A percentile compares a stretch with the other conserved stretches of the same genome.
Conservation (phyloP, 2,113 vertebrate species). For the Tragelaphus imberbis region DNA sequence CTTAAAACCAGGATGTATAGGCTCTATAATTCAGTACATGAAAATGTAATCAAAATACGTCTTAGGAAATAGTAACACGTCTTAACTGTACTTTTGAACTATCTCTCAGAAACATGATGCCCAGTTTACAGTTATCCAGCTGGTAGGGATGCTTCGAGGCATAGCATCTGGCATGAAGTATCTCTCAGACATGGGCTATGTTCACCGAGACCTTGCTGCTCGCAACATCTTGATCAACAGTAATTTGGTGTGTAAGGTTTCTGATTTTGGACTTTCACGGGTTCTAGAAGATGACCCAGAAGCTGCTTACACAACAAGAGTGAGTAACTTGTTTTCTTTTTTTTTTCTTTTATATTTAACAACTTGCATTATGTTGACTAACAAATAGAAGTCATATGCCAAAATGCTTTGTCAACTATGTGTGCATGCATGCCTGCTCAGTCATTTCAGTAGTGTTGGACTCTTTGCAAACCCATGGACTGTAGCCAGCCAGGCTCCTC, state of each 20-base stretch:
- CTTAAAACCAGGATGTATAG: neutral
- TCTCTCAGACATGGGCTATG: slow-evolving; percentile 91
- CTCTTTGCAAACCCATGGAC: neutral
- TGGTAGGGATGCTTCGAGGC: slow-evolving; percentile 92
- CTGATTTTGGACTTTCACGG: slow-evolving; percentile 96
- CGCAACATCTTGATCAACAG: slow-evolving; percentile 96
- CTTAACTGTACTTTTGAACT: slow-evolving; percentile 56
- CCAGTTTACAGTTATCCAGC: slow-evolving; percentile 96
- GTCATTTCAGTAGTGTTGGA: neutral
- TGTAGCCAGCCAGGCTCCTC: neutral
- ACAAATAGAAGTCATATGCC: neutral
- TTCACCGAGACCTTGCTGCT: slow-evolving; percentile 88
- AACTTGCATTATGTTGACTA: neutral
- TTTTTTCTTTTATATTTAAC: neutral
- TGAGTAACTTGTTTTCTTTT: slow-evolving; percentile 67
- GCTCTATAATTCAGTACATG: neutral
- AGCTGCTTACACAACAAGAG: slow-evolving; percentile 86
- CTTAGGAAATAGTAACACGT: neutral
- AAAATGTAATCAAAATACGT: neutral
- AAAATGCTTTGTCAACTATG: neutral
- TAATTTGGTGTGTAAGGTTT: slow-evolving; percentile 96
- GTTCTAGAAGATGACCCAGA: slow-evolving; percentile 92
- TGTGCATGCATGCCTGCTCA: neutral
- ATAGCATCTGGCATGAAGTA: slow-evolving; percentile 93
- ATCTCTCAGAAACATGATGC: slow-evolving; percentile 93